Conservation (phyloP, 2,113 vertebrate species). For the Shinisaurus crocodilurus region DNA sequence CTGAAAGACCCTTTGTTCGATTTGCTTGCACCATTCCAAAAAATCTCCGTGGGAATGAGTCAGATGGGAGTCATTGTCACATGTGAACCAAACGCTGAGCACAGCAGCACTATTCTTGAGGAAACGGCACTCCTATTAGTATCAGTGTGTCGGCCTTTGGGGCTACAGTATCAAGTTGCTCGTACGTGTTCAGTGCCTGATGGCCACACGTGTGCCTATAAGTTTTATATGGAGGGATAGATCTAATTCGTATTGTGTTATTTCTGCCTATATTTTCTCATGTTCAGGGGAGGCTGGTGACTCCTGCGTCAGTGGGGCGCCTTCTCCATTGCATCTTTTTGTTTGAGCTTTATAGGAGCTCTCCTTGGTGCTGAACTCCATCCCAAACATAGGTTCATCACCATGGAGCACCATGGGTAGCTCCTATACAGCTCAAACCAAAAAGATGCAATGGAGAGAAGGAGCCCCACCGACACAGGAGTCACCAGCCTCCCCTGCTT, state of each 20-base stretch:
- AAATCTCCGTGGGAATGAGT: neutral
- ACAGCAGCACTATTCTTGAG: neutral
- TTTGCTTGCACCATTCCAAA: neutral
- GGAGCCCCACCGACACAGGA: too few relatives aligned
- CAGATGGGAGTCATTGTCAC: neutral
- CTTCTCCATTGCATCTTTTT: too few relatives aligned
- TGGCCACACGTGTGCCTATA: neutral
- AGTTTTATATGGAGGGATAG: neutral
- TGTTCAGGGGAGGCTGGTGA: too few relatives aligned
- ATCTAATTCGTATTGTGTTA: too few relatives aligned
- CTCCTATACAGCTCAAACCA: too few relatives aligned
- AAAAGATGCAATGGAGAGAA: too few relatives aligned
- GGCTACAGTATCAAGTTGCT: neutral
- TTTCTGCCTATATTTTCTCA: rapidly evolving
- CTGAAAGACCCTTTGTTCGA: neutral
- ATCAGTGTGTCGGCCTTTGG: neutral
- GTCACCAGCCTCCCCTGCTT: too few relatives aligned
- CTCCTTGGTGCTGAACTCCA: too few relatives aligned
- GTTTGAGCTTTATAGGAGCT: too few relatives aligned
- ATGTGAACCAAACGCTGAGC: neutral
- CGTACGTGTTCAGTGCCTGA: neutral
- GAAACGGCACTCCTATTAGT: neutral
- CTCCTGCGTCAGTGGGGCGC: too few relatives aligned
- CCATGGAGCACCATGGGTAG: too few relatives aligned
- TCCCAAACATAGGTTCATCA: too few relatives aligned